Percentiles rank a stretch among this genome's conserved stretches.
Conservation (phyloP, 1,140 invertebrate species). For the Manduca sexta region DNA sequence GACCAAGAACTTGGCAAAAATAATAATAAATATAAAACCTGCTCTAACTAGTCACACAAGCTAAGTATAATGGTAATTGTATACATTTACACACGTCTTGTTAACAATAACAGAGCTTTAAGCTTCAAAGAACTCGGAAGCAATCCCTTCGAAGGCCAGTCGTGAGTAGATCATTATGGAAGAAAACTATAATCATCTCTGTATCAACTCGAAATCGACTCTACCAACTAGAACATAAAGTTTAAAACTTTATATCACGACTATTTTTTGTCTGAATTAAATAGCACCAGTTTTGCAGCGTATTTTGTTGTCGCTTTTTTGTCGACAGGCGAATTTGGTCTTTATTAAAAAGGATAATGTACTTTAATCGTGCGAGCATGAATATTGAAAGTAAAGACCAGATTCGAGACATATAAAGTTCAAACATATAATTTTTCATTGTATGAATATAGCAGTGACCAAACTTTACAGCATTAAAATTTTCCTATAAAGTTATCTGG, state of each 20-base stretch:
- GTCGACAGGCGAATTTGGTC: background rate
- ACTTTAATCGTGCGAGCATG: background rate
- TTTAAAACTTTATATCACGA: too few relatives aligned
- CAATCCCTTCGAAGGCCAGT: conserved; percentile 25
- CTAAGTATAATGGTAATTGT: too few relatives aligned
- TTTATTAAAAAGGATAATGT: background rate
- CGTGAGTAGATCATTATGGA: conserved; percentile 14
- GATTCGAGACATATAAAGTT: too few relatives aligned
- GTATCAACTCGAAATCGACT: conserved; percentile 5
- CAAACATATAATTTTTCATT: too few relatives aligned
- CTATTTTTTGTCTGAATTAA: conserved; percentile 9
- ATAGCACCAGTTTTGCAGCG: conserved; percentile 7
- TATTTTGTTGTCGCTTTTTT: too few relatives aligned
- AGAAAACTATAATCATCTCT: conserved; percentile 11
- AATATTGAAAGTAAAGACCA: background rate
- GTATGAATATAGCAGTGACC: too few relatives aligned
- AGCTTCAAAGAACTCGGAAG: conserved; percentile 31
- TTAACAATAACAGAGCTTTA: conserved; percentile 7
- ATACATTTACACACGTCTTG: background rate
- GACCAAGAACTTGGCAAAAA: too few relatives aligned
- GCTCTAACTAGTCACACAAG: too few relatives aligned
- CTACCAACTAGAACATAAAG: background rate
- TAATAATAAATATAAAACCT: too few relatives aligned
- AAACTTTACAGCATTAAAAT: too few relatives aligned
- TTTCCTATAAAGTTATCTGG: too few relatives aligned